Conservation (phyloP, 2,113 vertebrate species). For the Notechis scutatus region DNA sequence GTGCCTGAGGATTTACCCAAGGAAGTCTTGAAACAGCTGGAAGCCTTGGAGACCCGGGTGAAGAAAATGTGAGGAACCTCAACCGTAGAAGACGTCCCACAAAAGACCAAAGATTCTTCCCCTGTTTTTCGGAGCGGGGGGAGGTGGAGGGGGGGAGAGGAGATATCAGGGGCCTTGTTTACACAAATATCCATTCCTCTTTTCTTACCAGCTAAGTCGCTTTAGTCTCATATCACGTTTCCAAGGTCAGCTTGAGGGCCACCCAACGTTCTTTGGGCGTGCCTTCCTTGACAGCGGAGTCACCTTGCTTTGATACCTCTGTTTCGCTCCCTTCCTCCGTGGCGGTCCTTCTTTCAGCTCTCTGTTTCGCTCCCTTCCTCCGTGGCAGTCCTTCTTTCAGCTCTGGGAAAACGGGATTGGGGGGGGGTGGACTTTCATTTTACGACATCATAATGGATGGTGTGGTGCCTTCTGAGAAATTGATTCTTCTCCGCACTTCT, state of each 20-base stretch:
- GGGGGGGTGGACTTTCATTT: not conserved
- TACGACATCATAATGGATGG: not conserved
- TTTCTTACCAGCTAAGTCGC: not conserved
- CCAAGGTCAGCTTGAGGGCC: not conserved
- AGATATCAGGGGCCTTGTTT: conserved; percentile 16
- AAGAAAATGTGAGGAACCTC: conserved; percentile 59
- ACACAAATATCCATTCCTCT: not conserved
- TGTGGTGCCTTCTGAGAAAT: not conserved
- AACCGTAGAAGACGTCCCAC: not conserved
- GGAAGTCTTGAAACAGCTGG: conserved; percentile 79
- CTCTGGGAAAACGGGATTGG: not conserved
- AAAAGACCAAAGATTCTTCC: not conserved
- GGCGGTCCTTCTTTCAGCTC: not conserved
- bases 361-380: not conserved
- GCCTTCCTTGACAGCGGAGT: not conserved
- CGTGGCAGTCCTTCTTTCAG: not conserved
- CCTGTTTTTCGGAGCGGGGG: not conserved
- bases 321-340: not conserved
- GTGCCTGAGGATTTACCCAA: conserved; percentile 82
- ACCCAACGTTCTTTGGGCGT: not conserved
- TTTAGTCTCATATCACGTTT: not conserved
- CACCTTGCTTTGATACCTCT: not conserved
- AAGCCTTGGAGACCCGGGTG: conserved; percentile 77
- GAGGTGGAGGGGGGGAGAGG: not conserved
- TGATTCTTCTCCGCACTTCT: not conserved